Conservation (phyloP, 2,113 vertebrate genomes). For the Craseonycteris thonglongyai region DNA sequence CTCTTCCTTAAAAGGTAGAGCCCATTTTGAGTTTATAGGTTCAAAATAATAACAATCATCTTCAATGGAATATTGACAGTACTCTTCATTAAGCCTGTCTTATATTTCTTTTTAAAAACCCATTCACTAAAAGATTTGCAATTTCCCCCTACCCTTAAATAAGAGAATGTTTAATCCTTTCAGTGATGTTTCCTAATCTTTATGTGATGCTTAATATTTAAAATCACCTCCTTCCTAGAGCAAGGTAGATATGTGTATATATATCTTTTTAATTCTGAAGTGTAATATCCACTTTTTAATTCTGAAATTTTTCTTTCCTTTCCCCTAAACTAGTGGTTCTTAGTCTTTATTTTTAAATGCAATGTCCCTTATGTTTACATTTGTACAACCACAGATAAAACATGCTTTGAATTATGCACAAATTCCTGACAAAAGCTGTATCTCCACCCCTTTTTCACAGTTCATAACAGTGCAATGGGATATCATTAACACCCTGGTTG, state of each 20-base stretch:
- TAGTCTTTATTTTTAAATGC: neutral
- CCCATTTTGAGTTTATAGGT: conserved; percentile 46
- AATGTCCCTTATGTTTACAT: neutral
- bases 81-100: conserved; percentile 37
- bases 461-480: neutral
- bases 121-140: conserved; percentile 32
- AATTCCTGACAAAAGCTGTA: neutral
- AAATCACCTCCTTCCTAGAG: neutral
- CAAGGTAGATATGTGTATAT: neutral
- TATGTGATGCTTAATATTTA: neutral
- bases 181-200: neutral
- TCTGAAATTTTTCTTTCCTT: neutral
- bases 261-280: neutral
- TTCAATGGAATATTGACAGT: conserved; percentile 48
- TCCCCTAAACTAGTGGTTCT: neutral
- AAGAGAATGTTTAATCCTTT: conserved; percentile 19
- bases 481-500: neutral
- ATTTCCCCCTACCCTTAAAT: neutral
- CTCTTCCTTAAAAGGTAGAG: conserved; percentile 1
- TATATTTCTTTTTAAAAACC: conserved; percentile 53
- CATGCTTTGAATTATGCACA: conserved; percentile 19
- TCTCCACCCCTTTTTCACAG: neutral
- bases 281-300: neutral
- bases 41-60: conserved; percentile 38
- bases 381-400: conserved; percentile 28